Conservation (phyloP, 2,797 vertebrate genomes). For the Chlorospingus semifuscus region DNA sequence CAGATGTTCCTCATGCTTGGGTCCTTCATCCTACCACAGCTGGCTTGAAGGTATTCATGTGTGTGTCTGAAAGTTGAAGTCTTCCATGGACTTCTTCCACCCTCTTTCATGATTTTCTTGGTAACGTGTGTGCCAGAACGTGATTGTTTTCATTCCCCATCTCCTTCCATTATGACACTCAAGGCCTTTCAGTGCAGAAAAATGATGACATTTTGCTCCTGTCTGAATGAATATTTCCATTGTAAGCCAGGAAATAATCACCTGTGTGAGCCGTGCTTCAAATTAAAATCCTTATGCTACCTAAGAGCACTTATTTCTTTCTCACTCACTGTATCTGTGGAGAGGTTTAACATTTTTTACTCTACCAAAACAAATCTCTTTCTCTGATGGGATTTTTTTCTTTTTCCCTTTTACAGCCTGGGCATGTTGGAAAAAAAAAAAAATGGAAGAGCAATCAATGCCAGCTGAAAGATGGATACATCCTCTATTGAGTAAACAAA, state of each 20-base stretch:
- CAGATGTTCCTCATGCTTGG: neutral
- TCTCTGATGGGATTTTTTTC: neutral
- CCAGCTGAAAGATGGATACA: slow-evolving; percentile 46
- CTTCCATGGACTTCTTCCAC: neutral
- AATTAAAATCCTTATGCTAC: neutral
- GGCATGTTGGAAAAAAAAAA: neutral
- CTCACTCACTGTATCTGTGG: neutral
- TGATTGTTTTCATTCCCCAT: neutral
- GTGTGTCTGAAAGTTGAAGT: neutral
- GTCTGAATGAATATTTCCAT: neutral
- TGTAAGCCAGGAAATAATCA: neutral
- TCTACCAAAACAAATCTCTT: slow-evolving; percentile 16
- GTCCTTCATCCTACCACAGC: neutral
- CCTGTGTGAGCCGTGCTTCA: neutral
- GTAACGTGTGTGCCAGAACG: neutral
- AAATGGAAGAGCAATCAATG: slow-evolving; percentile 3
- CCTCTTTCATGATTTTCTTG: neutral
- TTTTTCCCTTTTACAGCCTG: neutral
- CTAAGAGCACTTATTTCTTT: neutral
- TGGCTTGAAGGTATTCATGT: accelerated
- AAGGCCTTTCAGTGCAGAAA: neutral
- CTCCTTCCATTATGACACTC: neutral
- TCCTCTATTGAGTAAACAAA: slow-evolving; percentile 44
- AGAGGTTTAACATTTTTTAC: neutral
- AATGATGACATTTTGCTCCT: neutral